Evolutionary conservation across 2,113 vertebrate species (phyloP).

Genomic region (Anolis sagrei): DNA sequence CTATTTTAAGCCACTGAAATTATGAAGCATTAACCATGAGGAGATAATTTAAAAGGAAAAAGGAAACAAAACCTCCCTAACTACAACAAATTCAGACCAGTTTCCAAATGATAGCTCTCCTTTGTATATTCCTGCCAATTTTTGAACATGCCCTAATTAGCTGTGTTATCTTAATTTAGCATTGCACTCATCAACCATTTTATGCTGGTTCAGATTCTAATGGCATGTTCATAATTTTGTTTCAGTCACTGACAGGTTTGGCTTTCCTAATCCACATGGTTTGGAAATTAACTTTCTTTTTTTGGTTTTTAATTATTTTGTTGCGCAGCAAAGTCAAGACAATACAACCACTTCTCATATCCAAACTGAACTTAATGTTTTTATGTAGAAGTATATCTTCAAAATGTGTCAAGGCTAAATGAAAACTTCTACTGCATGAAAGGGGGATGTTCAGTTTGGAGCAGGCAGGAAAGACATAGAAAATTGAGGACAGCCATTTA

Average conservation of each 20-base stretch:
- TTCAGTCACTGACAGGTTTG: not conserved
- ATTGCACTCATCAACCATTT: not conserved
- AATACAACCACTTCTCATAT: not conserved
- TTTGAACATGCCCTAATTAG: not conserved
- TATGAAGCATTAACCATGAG: constrained; percentile 14
- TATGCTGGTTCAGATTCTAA: constrained; percentile 8
- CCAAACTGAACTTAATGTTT: not conserved
- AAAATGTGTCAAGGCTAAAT: not conserved
- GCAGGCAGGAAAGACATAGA: too few species aligned
- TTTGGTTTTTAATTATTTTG: not conserved
- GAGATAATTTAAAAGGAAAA: constrained; percentile 35
- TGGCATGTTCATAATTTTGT: not conserved
- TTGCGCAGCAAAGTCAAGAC: not conserved
- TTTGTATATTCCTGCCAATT: not conserved
- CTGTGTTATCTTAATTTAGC: constrained; percentile 18
- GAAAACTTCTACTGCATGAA: not conserved
- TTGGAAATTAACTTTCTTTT: not conserved
- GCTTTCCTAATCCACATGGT: not conserved
- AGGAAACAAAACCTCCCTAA: not conserved
- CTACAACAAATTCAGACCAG: constrained; percentile 17
- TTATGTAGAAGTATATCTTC: not conserved
- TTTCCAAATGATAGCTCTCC: not conserved
- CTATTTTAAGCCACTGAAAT: constrained; percentile 34
- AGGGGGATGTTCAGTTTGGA: too few species aligned
- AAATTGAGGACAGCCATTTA: too few species aligned